Evolutionary conservation across 30 jellyfish, hydroid and myxozoan genomes (phyloP), one percentile per base, ranked within the genome.

Genomic region (Aurelia sp.): DNA sequence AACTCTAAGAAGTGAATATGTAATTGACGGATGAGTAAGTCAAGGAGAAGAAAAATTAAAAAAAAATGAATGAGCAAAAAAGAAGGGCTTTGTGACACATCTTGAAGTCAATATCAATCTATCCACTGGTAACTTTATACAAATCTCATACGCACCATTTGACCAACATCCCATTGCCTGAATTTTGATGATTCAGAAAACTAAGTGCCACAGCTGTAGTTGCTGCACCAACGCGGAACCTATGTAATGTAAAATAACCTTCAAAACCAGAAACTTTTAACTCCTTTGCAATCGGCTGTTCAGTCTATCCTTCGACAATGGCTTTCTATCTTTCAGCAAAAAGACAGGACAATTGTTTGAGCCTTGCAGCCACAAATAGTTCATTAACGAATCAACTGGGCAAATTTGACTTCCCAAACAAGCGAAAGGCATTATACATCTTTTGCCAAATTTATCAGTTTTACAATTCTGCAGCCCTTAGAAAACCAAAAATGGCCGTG

Each of bases 141-240:
- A 73, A 73, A 73, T 20, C 55, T 48, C 15, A 51, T 73, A 47
- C 31, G 84, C 47, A 13, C 50, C 84, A 57, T 72, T 73, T 2
- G 87, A 76, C 87, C 87, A 76, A 24, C 87, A 35, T 8, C 87
- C 87, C 60, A 76, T 13, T 11, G 87, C 87, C 59, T 76, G 58
- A 27, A 76, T n/a, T 76, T 4, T 58, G 17, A 38, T 76, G 63
- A 4, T 76, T 65, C 8, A 77, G 87, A 38, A 76, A 76, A 18
- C 77, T 77, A 15, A 52, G 76, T 31, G 87, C 58, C 4, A 77
- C 87, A 5, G 87, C 87, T 17, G 87, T 76, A 13, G 87, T 6
- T 4, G 87, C 87, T 2, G 87, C 87, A 21, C 87, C 87, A 3
- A 76, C 76, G 2, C 87, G 87, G 35, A 76, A 76, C 16, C 87